These are phyloP conservation scores for Leptinotarsa undecemlineata DNA, from an alignment of 1,140 invertebrate genomes.

Conservation along the genomic window DNA sequence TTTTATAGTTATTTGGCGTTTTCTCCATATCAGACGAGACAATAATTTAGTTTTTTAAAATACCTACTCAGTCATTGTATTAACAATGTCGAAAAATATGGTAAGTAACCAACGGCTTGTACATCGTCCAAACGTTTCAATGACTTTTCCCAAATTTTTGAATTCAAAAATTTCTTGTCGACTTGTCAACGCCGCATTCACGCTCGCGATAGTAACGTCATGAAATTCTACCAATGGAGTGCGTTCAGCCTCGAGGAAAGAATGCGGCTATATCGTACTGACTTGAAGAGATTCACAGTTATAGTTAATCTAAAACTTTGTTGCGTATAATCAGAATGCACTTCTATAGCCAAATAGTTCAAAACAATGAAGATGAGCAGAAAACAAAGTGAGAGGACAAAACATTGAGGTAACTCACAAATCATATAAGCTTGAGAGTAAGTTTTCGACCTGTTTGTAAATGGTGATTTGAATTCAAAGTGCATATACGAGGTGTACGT, in stretches of 20 bases:
- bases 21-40: too few relatives aligned
- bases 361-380: neutral
- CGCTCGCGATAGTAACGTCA: constrained; percentile 39
- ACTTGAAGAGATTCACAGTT: constrained; percentile 25
- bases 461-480: too few relatives aligned
- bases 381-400: neutral
- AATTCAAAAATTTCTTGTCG: too few relatives aligned
- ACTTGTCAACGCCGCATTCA: constrained; percentile 16
- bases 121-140: too few relatives aligned
- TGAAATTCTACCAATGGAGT: constrained; percentile 35
- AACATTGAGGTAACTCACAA: neutral
- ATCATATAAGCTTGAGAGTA: neutral
- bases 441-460: too few relatives aligned
- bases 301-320: neutral
- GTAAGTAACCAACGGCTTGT: too few relatives aligned
- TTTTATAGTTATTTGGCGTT: too few relatives aligned
- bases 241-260: constrained; percentile 37
- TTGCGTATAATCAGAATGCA: neutral
- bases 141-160: too few relatives aligned
- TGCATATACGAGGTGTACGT: too few relatives aligned
- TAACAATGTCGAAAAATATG: too few relatives aligned
- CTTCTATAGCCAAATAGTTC: neutral
- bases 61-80: too few relatives aligned
- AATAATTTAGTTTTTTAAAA: too few relatives aligned
- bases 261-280: constrained; percentile 43